Conservation (phyloP, 1,140 invertebrate genomes). For the Leucophenga varia region DNA sequence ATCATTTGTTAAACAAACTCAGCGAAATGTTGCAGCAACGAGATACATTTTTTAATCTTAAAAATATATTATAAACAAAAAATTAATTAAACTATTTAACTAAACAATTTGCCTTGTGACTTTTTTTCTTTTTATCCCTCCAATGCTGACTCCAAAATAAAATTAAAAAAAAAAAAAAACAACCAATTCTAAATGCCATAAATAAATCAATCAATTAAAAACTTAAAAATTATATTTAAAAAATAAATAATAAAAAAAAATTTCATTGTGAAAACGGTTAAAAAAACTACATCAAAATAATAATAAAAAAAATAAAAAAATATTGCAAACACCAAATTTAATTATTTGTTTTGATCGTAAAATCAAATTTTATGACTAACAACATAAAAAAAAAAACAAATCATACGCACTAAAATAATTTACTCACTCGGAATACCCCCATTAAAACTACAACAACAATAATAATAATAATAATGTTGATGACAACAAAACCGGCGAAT, state of each 20-base stretch:
- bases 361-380: slow-evolving; percentile 55
- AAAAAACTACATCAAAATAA: slow-evolving; percentile 12
- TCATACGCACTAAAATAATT: slow-evolving; percentile 19
- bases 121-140: too few relatives aligned
- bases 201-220: neutral
- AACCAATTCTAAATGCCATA: too few relatives aligned
- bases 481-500: neutral
- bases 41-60: too few relatives aligned
- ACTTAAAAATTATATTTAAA: neutral
- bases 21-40: too few relatives aligned
- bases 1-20: too few relatives aligned
- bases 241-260: slow-evolving; percentile 8
- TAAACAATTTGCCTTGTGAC: too few relatives aligned
- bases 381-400: slow-evolving; percentile 39
- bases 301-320: slow-evolving; percentile 33
- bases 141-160: too few relatives aligned
- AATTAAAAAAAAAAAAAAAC: too few relatives aligned
- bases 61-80: too few relatives aligned
- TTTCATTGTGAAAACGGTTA: neutral
- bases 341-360: slow-evolving; percentile 57
- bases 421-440: slow-evolving; percentile 8
- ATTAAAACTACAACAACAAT: slow-evolving; percentile 6
- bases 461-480: neutral
- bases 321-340: slow-evolving; percentile 49
- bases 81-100: too few relatives aligned